Percentiles rank a stretch among this genome's conserved stretches.
Conservation (phyloP, 2,797 vertebrate species). For the Emydoidea blandingii region DNA sequence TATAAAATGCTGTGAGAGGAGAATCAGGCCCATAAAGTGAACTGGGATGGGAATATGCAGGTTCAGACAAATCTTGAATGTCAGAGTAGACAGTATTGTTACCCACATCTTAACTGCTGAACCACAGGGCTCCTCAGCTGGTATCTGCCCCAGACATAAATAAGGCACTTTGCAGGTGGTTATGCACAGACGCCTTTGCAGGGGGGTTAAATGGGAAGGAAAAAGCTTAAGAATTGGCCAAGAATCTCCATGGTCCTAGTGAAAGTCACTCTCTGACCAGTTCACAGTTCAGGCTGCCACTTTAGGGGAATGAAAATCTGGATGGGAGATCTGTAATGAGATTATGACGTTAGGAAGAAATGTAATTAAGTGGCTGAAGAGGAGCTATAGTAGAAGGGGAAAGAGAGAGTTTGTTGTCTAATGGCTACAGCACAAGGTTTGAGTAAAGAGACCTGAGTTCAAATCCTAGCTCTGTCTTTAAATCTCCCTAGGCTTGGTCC, state of each 20-base stretch:
- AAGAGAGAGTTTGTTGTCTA: neutral
- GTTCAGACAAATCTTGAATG: neutral
- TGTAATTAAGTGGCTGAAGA: rapidly evolving
- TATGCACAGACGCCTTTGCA: rapidly evolving
- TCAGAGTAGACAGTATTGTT: neutral
- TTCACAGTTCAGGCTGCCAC: neutral
- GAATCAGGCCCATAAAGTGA: neutral
- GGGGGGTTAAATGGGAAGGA: neutral
- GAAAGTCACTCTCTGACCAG: neutral
- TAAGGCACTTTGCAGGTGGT: neutral
- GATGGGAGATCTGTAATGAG: neutral
- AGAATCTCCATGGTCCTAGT: neutral
- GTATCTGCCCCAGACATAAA: neutral
- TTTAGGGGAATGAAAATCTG: neutral
- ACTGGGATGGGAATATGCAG: neutral
- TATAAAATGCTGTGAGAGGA: neutral
- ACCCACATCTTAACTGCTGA: neutral
- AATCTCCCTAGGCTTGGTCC: neutral
- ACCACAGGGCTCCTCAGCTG: rapidly evolving
- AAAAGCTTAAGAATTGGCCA: rapidly evolving
- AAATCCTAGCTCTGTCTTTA: neutral
- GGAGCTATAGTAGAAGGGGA: neutral
- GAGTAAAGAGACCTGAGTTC: neutral
- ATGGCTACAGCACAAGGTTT: neutral
- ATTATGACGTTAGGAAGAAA: neutral